Evolutionary conservation across 2,797 vertebrate genomes (phyloP), one percentile per base, ranked within the genome.

Genomic region (Momotus momota): DNA sequence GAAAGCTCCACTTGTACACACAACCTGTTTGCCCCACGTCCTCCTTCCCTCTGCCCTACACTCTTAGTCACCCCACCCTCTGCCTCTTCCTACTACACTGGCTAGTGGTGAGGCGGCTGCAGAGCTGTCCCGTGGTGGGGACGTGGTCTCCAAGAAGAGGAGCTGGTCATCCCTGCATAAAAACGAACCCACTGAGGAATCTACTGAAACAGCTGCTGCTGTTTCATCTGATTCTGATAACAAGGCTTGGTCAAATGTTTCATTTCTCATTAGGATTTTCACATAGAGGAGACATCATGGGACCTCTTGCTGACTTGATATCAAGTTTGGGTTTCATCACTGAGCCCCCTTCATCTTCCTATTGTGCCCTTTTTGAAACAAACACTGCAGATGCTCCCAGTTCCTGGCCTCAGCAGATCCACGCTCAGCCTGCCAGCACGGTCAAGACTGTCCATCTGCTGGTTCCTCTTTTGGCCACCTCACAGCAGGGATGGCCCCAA

Each of bases 211-310:
- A 67, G 41, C 1, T 31, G 12, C 21, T 31, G 19, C 86, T 7
- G 21, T 51, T 70, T 70, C 49, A 64, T 45, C 85, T 52, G 10
- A 58, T 62, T 80, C 43, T 73, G 12, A 82, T 14, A 29, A 41
- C 25, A 40, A 5, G 10, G 10, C 57, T 74, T 43, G 14, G 35
- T 54, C 26, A 94, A 46, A 38, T 8, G n/a, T 40, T 90, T 48
- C 1, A 43, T 25, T 73, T 81, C 66, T 54, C 41, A 38, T 12
- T 9, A 72, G 60, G 31, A 67, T 31, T 40, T 41, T 29, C 3
- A 1, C 20, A 38, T 2, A 1, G 25, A 49, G 29, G 10, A 86
- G 23, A 49, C 35, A 48, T 4, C 5, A 18, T 3, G 3, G 2
- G 16, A 51, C 7, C 15, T 58, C 72, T 15, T 40, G 9, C 3